Conservation (phyloP, 2,888 invertebrate species). For the Nysson spinosus region DNA sequence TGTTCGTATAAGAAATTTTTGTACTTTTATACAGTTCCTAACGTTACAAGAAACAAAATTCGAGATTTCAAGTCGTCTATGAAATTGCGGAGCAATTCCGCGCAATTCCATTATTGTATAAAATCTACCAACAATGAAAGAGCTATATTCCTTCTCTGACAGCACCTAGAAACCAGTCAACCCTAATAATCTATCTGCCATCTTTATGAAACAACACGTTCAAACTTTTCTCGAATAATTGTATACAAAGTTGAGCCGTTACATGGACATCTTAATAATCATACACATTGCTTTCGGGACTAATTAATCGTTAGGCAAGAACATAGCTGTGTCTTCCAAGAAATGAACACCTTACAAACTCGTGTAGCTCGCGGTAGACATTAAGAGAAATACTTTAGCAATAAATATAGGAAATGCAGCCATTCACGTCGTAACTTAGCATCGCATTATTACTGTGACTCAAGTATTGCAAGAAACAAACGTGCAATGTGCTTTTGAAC, state of each 20-base stretch:
- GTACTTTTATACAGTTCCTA: conserved; percentile 41
- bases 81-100: conserved; percentile 2
- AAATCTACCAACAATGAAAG: conserved; percentile 47
- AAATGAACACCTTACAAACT: conserved; percentile 24
- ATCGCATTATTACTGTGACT: conserved; percentile 10
- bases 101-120: conserved; percentile 24
- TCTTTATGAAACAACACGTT: conserved; percentile 29
- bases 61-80: conserved; percentile 18
- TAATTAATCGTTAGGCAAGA: conserved; percentile 51
- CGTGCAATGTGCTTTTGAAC: conserved; percentile 5
- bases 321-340: conserved; percentile 19
- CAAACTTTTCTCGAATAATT: conserved; percentile 50
- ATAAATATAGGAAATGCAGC: conserved; percentile 50
- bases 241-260: conserved; percentile 59
- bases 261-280: conserved; percentile 41
- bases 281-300: conserved; percentile 28
- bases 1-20: conserved; percentile 33
- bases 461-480: conserved; percentile 3
- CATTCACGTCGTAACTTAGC: conserved; percentile 22
- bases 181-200: conserved; percentile 25
- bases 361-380: conserved; percentile 28
- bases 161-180: conserved; percentile 44
- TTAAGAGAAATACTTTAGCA: conserved; percentile 31
- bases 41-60: conserved; percentile 23
- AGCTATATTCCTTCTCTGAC: conserved; percentile 17